Evolutionary conservation across 2,888 invertebrate species (phyloP), one percentile per base, ranked within the genome.

Genomic region (Rapana venosa): DNA sequence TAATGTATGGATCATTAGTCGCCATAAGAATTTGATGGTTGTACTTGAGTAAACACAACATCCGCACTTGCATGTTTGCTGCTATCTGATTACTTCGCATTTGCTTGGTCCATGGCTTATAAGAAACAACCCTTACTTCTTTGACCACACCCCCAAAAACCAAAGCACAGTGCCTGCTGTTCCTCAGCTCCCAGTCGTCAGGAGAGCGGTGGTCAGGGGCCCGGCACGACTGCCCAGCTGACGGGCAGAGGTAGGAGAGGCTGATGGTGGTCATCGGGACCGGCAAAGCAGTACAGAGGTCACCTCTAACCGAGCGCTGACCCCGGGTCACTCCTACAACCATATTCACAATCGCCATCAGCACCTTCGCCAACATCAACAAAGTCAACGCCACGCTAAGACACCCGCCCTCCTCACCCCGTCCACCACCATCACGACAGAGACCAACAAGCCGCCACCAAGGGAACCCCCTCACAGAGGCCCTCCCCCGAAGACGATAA

Each of bases 211-310:
- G 97, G 94, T 97, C 97, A 92, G 96, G 96, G 96, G 47, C 93
- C 93, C 1, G 95, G 95, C 26, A 90, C 92, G 6, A 97, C 98
- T 11, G 98, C 98, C 0, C 97, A 98, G 95, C 96, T 98, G 91
- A 97, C 97, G 89, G 97, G 97, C 96, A 95, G 97, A 97, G 91
- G 97, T 97, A 20, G 83, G 96, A 97, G 93, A 90, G 92, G 36
- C 93, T 90, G 13, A 97, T 97, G 88, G 98, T 98, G 96, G 96
- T 97, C 0, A 97, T 98, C 84, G 98, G 98, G 98, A 98, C 96
- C 97, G 97, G 20, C 97, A 97, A 91, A 97, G 96, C 6, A 98
- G 98, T 95, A 47, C 47, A 8, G 98, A 98, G 92, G 97, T 97
- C 0, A 98, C 97, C 95, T 97, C 97, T 92, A 98, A 98, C 96